Conservation (phyloP, 2,888 invertebrate genomes). For the Volucella inanis region DNA sequence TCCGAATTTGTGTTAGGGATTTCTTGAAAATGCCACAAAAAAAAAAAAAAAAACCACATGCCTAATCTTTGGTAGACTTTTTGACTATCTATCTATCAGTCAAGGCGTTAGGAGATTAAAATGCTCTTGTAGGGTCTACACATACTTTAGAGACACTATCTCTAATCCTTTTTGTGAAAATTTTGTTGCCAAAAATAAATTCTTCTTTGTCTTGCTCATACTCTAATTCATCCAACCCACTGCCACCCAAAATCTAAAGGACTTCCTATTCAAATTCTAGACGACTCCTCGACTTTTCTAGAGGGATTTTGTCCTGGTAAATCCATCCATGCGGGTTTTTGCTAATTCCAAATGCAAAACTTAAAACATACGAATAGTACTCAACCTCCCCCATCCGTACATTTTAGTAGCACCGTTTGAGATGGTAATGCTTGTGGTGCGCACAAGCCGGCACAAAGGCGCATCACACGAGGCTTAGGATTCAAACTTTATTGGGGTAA, state of each 20-base stretch:
- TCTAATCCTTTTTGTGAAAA: slow-evolving; percentile 66
- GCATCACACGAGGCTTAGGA: slow-evolving; percentile 75
- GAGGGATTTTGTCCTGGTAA: slow-evolving; percentile 47
- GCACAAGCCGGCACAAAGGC: slow-evolving; percentile 58
- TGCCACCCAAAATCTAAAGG: slow-evolving; percentile 14
- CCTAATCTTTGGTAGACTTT: too few species aligned
- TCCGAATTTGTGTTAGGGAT: slow-evolving; percentile 31
- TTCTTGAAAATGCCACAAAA: slow-evolving; percentile 13
- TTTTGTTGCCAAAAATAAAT: slow-evolving; percentile 72
- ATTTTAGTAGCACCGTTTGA: slow-evolving; percentile 10
- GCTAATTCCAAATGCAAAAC: slow-evolving; percentile 75
- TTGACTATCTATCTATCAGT: slow-evolving; percentile 58
- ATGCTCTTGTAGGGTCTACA: slow-evolving; percentile 39
- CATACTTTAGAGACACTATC: slow-evolving; percentile 18
- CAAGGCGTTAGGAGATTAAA: slow-evolving; percentile 65
- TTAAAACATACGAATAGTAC: slow-evolving; percentile 48
- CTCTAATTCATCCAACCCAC: not conserved
- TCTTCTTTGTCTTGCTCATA: slow-evolving; percentile 19
- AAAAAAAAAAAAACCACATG: slow-evolving; percentile 30
- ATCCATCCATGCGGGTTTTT: slow-evolving; percentile 69
- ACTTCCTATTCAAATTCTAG: slow-evolving; percentile 70
- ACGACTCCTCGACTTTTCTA: slow-evolving; percentile 61
- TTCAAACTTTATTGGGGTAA: slow-evolving; percentile 71
- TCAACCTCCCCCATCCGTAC: too few species aligned
- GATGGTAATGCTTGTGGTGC: slow-evolving; percentile 55